Evolutionary conservation across 2,797 vertebrate genomes (phyloP).

Genomic region (Alcedo atthis): DNA sequence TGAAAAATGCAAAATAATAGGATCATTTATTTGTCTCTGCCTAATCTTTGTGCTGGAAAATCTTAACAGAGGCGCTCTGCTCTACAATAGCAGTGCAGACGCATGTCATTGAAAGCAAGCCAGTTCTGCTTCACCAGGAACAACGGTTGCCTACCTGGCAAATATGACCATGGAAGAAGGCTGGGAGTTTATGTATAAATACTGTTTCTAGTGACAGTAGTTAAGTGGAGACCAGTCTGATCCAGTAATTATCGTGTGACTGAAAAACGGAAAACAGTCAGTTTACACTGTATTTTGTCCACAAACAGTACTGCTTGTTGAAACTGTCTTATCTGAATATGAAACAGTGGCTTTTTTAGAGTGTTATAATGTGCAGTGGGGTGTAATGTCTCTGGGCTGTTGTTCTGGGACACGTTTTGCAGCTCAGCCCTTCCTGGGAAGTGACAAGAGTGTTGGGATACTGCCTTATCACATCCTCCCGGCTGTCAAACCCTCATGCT

Average conservation of each 20-base stretch:
- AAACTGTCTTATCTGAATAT: neutral
- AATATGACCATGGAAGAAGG: neutral
- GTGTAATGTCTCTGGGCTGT: neutral
- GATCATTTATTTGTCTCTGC: neutral
- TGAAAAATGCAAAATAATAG: neutral
- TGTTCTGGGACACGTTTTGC: neutral
- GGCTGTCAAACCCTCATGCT: neutral
- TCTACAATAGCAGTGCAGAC: neutral
- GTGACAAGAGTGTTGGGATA: neutral
- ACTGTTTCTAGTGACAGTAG: neutral
- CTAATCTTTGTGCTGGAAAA: neutral
- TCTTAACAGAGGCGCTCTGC: neutral
- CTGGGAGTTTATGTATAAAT: constrained; percentile 1
- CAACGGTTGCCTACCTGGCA: constrained; percentile 1
- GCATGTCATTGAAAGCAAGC: neutral
- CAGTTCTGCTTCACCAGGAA: neutral
- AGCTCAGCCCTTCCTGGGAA: neutral
- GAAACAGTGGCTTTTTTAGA: neutral
- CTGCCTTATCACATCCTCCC: neutral
- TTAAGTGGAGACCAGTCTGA: neutral
- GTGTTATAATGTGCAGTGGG: neutral
- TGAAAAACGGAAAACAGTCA: neutral
- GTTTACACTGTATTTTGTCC: neutral
- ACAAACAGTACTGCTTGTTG: neutral
- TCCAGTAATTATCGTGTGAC: neutral